Evolutionary conservation across 2,888 invertebrate species (phyloP), one percentile per base, ranked within the genome.

Genomic region (Cheilosia urbana): DNA sequence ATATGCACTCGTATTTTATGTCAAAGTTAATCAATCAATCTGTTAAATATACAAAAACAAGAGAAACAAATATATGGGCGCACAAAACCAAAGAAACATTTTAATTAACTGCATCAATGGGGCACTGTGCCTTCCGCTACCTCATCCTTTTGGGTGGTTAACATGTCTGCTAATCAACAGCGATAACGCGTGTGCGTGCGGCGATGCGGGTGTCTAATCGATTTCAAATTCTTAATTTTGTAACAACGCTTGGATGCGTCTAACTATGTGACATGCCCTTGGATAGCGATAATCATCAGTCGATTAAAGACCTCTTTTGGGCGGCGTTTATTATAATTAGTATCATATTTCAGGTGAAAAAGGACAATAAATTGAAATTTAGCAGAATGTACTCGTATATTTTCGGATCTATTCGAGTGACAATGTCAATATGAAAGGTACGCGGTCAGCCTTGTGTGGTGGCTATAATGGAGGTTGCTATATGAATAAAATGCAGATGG

Each of bases 21-120:
- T 7, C 45, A 7, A 37, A 37, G 13, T 37, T 37, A 37, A 37
- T 37, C 11, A 37, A 2, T 37, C 37, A 37, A 37, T 37, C 37
- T 13, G 37, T 37, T 45, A 45, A 15, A 9, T 9, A 17, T 17
- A 65, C 7, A 37, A 53, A 21, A 30, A 49, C 27, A 60, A 62
- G 40, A 27, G 27, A 6, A 27, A 19, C 47, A 62, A 66, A 76
- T 65, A 60, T 69, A 51, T 49, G 37, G 11, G 37, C 19, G 66
- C 68, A 19, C 53, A 57, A 69, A 79, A 65, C 73, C 73, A 65
- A 65, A 19, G 75, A 75, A 53, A 75, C 84, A 80, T 75, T 79
- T 84, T 79, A 84, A 84, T 84, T 79, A 84, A 75, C 79, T 84
- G 51, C 69, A 65, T 68, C 68, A 78, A 78, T 72, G 19, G 27